A percentile compares a stretch with the other conserved stretches of the same genome.
These are phyloP conservation scores for Phataginus tetradactyla DNA, from an alignment of 2,797 vertebrate species.

Conservation along the genomic window DNA sequence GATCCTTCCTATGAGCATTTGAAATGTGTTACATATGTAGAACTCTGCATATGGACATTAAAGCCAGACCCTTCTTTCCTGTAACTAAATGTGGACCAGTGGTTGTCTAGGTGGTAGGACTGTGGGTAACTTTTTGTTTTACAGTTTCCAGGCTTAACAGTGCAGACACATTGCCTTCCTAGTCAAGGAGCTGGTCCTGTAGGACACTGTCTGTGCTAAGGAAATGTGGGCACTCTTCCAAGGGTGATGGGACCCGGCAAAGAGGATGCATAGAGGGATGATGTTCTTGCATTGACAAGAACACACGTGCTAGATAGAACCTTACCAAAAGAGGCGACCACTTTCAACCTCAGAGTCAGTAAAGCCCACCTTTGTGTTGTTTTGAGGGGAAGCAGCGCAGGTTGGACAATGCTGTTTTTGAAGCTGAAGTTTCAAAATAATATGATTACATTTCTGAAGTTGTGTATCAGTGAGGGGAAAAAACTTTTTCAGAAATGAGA, in stretches of 20 bases:
- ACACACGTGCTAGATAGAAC: not conserved
- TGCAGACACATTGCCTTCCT: not conserved
- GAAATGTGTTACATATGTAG: not conserved
- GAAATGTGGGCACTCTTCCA: not conserved
- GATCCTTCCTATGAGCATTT: not conserved
- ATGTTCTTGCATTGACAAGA: not conserved
- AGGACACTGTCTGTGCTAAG: not conserved
- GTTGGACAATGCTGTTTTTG: not conserved
- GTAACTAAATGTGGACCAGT: not conserved
- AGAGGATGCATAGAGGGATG: not conserved
- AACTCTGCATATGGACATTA: not conserved
- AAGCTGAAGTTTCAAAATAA: not conserved
- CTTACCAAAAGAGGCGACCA: not conserved
- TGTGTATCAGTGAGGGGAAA: not conserved
- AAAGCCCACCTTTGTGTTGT: not conserved
- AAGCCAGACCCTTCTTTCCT: not conserved
- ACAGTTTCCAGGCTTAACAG: not conserved
- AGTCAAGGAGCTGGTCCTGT: not conserved
- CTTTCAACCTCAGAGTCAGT: not conserved
- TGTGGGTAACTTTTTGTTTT: not conserved
- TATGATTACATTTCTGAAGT: conserved; percentile 10
- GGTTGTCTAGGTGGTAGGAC: not conserved
- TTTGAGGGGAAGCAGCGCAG: not conserved
- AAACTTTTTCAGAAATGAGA: conserved; percentile 29
- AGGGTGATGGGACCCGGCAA: not conserved